Evolutionary conservation across 2,888 invertebrate genomes (phyloP).

Genomic region (Chromoteleia sp.): DNA sequence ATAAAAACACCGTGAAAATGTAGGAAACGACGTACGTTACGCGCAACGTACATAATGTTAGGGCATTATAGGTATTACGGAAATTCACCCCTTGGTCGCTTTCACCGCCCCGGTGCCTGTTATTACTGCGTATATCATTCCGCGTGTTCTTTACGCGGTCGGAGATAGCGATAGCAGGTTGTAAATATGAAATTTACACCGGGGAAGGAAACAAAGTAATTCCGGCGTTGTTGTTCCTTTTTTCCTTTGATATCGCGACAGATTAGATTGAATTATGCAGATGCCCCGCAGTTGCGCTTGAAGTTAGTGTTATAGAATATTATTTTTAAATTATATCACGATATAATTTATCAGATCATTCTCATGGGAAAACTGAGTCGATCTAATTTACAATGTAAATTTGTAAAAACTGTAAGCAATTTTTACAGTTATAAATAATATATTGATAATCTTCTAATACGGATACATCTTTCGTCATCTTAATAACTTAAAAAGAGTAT

Average conservation of each 20-base stretch:
- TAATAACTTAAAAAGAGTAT: too few relatives aligned
- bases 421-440: too few relatives aligned
- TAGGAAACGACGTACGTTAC: slow-evolving; percentile 72
- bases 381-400: too few relatives aligned
- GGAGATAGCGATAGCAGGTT: slow-evolving; percentile 75
- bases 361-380: too few relatives aligned
- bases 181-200: slow-evolving; percentile 78
- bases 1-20: slow-evolving; percentile 78
- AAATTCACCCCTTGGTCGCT: slow-evolving; percentile 79
- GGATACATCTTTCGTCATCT: too few relatives aligned
- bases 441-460: too few relatives aligned
- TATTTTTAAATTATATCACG: too few relatives aligned
- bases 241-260: slow-evolving; percentile 57
- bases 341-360: too few relatives aligned
- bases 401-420: too few relatives aligned
- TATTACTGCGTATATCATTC: slow-evolving; percentile 83
- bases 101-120: slow-evolving; percentile 77
- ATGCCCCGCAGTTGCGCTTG: slow-evolving; percentile 8
- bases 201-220: slow-evolving; percentile 69
- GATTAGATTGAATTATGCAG: slow-evolving; percentile 63
- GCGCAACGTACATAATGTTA: slow-evolving; percentile 72
- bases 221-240: slow-evolving; percentile 41
- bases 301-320: not conserved
- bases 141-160: slow-evolving; percentile 77
- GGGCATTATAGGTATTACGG: slow-evolving; percentile 80